phyloP scores from a whole-genome alignment of 2,797 vertebrate genomes.

The Allobates femoralis region DNA sequence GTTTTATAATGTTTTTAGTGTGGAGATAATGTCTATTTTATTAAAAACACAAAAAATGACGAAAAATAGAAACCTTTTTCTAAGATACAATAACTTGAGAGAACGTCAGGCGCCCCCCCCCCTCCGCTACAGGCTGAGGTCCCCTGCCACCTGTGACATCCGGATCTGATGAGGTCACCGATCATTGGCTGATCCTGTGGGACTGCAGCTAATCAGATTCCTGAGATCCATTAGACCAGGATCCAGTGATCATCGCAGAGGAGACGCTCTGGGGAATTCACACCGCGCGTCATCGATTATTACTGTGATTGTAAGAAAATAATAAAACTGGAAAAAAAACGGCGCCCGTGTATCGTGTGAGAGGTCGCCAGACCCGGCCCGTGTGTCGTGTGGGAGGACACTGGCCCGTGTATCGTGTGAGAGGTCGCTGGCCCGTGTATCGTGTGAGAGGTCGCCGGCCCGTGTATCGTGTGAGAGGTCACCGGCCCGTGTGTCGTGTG shows the following conservation, averaged over 20 bases:
- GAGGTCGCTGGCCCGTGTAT: too few species aligned
- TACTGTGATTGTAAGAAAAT: slow-evolving; percentile 12
- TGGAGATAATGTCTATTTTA: neutral
- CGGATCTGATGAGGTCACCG: too few species aligned
- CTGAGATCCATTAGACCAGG: too few species aligned
- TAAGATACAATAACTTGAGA: neutral
- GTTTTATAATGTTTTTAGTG: neutral
- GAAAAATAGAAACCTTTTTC: neutral
- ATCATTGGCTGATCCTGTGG: neutral
- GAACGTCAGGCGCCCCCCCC: neutral
- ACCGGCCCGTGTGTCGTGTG: too few species aligned
- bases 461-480: too few species aligned
- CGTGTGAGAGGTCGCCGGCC: too few species aligned
- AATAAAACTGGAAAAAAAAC: neutral
- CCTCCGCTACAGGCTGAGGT: neutral
- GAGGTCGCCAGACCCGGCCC: neutral
- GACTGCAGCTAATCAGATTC: neutral
- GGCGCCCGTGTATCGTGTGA: too few species aligned
- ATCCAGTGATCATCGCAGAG: too few species aligned
- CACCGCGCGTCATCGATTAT: neutral
- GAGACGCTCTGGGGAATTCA: neutral
- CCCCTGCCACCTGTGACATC: neutral
- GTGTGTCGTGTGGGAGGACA: too few species aligned
- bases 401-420: too few species aligned
- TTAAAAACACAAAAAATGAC: neutral